Base-by-base conservation (phyloP, 2,797 vertebrate species). In the Tiaroga cobitis region DNA sequence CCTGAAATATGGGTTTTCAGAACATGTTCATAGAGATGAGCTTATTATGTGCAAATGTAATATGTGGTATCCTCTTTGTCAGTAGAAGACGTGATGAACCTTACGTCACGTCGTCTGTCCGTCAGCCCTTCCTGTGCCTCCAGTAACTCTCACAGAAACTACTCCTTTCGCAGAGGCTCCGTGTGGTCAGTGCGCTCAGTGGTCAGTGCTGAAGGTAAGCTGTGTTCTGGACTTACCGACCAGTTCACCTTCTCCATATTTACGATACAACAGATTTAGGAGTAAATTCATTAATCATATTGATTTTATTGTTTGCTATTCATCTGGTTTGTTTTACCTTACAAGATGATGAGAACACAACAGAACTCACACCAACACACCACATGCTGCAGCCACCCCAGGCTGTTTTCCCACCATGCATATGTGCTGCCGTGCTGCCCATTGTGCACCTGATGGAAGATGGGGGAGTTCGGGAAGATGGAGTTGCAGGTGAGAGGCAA, bases 401-500 rank as follows among this genome's bases (percentile, higher is more conserved):
- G 89, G 97, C 97, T 0, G 98, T 99, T 72, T 99, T 99, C 92
- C 98, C 98, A 92, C 97, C 98, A 1, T 99, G 98, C 93, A 99
- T 99, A 90, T 99, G 98, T 93, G 98, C 98, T 6, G 97, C 98
- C 0, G 98, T 99, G 51, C 94, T 99, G 5, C 98, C 98, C 3
- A 99, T 99, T 51, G 98, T 99, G 86, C 98, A 99, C 86, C 93
- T 99, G 82, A 99, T 99, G 98, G 98, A 99, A 93, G 98, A 99
- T 0, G 98, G 98, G 61, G 98, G 98, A 89, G 97, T 99, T 84
- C 96, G 97, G 65, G 98, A 99, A 81, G 98, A 99, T 68, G 98
- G 98, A 32, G 98, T 99, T 24, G 98, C 98, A 89, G 98, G 98
- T 99, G 91, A 32, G 84, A 26, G 18, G 1, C 41, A 67, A 68